Evolutionary conservation across 2,113 vertebrate species (phyloP), one percentile per base, ranked within the genome.

Genomic region (Neomonachus schauinslandi): DNA sequence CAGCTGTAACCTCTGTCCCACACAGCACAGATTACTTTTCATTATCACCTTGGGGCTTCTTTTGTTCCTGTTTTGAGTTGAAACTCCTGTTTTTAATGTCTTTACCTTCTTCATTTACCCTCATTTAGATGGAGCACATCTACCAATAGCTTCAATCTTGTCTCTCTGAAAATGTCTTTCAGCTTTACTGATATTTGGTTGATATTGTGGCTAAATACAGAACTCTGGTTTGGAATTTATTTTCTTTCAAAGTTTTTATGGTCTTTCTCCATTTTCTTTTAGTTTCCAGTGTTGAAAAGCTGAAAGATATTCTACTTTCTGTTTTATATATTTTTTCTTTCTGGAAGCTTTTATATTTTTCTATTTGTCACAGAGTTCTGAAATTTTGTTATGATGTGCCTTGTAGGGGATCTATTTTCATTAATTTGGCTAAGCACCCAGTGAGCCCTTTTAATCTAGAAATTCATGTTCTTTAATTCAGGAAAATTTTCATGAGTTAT

Each of bases 301-400:
- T 77, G 24, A 95, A 82, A 97, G 10, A 69, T n/a, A n/a, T 26
- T 87, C 24, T 95, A 63, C 76, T 85, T 95, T 87, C 24, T 95
- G 4, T 82, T 63, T 53, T 87, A 71, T 55, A 7, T 85, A 84
- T 79, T 96, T 92, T 92, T 92, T 19, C 22, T 84, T 79, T 94
- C 55, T 89, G 5, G 39, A 72, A 92, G 16, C 59, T 67, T 53
- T 74, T 21, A 89, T 18, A 49, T n/a, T 94, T 95, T 96, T 83
- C 39, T 80, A 5, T 86, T 76, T 92, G 8, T 61, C 5, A 4
- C 18, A 53, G 13, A 81, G 33, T 67, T 92, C 22, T 65, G 18
- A 90, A 72, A 86, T 85, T 80, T 80, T 80, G 55, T 81, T 74
- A 19, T 36, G 36, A 42, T 86, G 46, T 89, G 26, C 22, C 57